Evolutionary conservation across 2,797 vertebrate species (phyloP).

Genomic region (Oryzias dopingdopingensis): DNA sequence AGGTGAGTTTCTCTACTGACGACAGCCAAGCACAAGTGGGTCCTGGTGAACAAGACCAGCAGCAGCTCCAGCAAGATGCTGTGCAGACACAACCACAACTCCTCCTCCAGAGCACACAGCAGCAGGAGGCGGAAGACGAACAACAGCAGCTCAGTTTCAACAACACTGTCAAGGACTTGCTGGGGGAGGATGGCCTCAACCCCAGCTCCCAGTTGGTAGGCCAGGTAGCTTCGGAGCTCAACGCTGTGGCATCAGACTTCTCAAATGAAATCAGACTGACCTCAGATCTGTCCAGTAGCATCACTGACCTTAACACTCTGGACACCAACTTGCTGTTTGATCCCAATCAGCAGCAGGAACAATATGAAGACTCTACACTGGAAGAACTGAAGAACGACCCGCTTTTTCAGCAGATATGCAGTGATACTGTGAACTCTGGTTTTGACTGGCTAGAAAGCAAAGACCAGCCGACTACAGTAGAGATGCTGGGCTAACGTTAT

Average conservation of each 20-base stretch:
- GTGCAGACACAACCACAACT: constrained; percentile 69
- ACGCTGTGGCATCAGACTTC: constrained; percentile 90
- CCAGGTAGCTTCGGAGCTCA: constrained; percentile 93
- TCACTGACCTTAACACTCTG: constrained; percentile 97
- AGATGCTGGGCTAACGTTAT: constrained; percentile 94
- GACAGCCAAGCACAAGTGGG: constrained; percentile 93
- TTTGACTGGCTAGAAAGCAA: constrained; percentile 99
- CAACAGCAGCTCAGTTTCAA: constrained; percentile 90
- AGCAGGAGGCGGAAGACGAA: constrained; percentile 72
- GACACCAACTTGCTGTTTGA: constrained; percentile 98
- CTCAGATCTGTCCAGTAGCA: constrained; percentile 98
- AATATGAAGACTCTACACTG: constrained; percentile 98
- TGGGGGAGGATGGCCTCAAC: constrained; percentile 92
- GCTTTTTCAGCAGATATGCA: constrained; percentile 99
- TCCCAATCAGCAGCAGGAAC: constrained; percentile 96
- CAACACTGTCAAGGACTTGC: constrained; percentile 95
- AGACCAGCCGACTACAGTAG: constrained; percentile 97
- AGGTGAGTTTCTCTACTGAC: constrained; percentile 86
- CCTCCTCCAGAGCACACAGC: constrained; percentile 77
- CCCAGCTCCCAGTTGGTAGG: constrained; percentile 93
- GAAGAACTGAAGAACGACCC: constrained; percentile 99
- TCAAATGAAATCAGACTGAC: constrained; percentile 94
- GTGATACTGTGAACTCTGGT: constrained; percentile 94
- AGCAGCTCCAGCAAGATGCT: constrained; percentile 63
- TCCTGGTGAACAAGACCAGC: constrained; percentile 80